Conservation (phyloP, 2,113 vertebrate species). For the Epinephelus cyanopodus region DNA sequence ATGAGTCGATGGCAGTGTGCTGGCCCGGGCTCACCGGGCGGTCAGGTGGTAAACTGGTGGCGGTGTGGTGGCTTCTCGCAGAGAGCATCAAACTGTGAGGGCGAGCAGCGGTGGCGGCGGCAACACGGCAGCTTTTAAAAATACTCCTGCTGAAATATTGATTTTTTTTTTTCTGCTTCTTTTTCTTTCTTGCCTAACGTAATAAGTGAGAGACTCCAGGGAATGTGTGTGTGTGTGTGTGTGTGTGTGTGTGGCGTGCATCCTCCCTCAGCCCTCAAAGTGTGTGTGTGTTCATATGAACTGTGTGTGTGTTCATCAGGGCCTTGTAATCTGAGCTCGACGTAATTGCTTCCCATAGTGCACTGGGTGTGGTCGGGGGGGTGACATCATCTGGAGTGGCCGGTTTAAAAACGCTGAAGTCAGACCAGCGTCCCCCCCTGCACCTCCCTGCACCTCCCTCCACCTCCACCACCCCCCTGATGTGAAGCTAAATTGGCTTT, state of each 20-base stretch:
- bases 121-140: conserved; percentile 79
- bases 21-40: conserved; percentile 41
- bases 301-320: conserved; percentile 55
- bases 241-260: conserved; percentile 21
- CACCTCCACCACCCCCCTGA: not conserved
- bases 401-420: conserved; percentile 61
- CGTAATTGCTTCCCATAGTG: conserved; percentile 78
- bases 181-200: conserved; percentile 77
- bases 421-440: conserved; percentile 21
- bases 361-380: conserved; percentile 71
- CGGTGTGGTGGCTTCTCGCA: conserved; percentile 39
- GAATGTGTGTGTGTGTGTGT: conserved; percentile 58
- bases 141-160: conserved; percentile 83
- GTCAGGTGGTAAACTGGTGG: conserved; percentile 51
- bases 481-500: conserved; percentile 45
- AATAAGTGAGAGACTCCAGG: conserved; percentile 83
- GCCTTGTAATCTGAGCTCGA: conserved; percentile 72
- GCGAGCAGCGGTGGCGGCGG: conserved; percentile 42
- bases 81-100: conserved; percentile 64
- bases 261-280: no score
- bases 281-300: not conserved
- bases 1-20: conserved; percentile 35
- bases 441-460: not conserved
- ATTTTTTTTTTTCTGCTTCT: conserved; percentile 72
- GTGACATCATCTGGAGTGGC: conserved; percentile 74